Percentiles rank a stretch among this genome's conserved stretches.
Conservation (phyloP, 2,113 vertebrate species). For the Notothenia coriiceps region DNA sequence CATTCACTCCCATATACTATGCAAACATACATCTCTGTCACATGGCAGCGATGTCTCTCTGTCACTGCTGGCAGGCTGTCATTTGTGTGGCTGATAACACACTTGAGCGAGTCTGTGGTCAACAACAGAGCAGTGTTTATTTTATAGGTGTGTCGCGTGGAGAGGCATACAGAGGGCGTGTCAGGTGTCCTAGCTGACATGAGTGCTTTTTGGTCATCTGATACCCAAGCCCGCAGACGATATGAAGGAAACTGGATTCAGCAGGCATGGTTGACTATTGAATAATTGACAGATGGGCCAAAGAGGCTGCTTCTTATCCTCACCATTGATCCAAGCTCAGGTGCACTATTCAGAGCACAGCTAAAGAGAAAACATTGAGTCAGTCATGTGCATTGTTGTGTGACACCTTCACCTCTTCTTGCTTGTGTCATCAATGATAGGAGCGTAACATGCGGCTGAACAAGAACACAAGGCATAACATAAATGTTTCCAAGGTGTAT, state of each 20-base stretch:
- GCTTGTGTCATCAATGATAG: not conserved
- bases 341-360: slow-evolving; percentile 36
- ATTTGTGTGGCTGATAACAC: slow-evolving; percentile 56
- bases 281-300: slow-evolving; percentile 81
- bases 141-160: slow-evolving; percentile 36
- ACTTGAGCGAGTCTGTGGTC: slow-evolving; percentile 34
- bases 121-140: slow-evolving; percentile 46
- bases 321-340: slow-evolving; percentile 43
- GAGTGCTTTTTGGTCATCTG: slow-evolving; percentile 61
- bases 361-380: slow-evolving; percentile 25
- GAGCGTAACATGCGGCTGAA: not conserved
- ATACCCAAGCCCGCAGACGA: slow-evolving; percentile 59
- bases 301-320: slow-evolving; percentile 60
- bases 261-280: slow-evolving; percentile 60
- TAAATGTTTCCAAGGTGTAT: not conserved
- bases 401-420: slow-evolving; percentile 39
- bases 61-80: slow-evolving; percentile 42
- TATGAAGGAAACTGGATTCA: slow-evolving; percentile 76
- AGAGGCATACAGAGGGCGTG: slow-evolving; percentile 41
- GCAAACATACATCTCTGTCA: slow-evolving; percentile 56
- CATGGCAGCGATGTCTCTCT: slow-evolving; percentile 33
- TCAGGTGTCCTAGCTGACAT: slow-evolving; percentile 51
- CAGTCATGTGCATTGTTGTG: slow-evolving; percentile 22
- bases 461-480: slow-evolving; percentile 12
- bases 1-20: slow-evolving; percentile 49